Evolutionary conservation across 2,113 vertebrate species (phyloP).

Genomic region (Bos javanicus): DNA sequence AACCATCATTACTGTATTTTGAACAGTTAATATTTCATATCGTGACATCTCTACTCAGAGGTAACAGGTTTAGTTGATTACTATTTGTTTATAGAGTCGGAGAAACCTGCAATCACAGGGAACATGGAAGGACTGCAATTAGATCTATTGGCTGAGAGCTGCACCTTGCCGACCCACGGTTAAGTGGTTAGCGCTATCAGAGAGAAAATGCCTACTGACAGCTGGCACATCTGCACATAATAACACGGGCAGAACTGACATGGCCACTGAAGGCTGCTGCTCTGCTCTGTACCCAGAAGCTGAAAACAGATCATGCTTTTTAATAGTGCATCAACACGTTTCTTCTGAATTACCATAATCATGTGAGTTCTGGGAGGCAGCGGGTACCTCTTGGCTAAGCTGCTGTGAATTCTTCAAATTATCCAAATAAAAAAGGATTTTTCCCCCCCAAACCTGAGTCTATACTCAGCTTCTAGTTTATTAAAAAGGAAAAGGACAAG

Average conservation of each 20-base stretch:
- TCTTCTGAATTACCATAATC: conserved; percentile 65
- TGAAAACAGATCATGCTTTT: conserved; percentile 84
- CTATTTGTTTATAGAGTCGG: conserved; percentile 90
- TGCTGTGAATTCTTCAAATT: conserved; percentile 50
- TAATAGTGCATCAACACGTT: conserved; percentile 80
- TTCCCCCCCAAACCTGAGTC: background rate
- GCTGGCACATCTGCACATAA: conserved; percentile 88
- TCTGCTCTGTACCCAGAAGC: conserved; percentile 82
- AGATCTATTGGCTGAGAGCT: conserved; percentile 92
- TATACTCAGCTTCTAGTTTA: background rate
- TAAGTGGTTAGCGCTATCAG: conserved; percentile 91
- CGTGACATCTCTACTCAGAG: conserved; percentile 85
- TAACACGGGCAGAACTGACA: conserved; percentile 83
- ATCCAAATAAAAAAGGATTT: conserved; percentile 23
- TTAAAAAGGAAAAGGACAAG: background rate
- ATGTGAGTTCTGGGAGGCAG: conserved; percentile 29
- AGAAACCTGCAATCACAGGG: conserved; percentile 94
- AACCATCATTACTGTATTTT: conserved; percentile 86
- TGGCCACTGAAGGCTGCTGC: conserved; percentile 82
- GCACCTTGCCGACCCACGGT: conserved; percentile 88
- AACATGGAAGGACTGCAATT: conserved; percentile 93
- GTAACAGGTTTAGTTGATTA: conserved; percentile 92
- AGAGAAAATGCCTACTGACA: conserved; percentile 86
- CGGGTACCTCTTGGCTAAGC: conserved; percentile 28
- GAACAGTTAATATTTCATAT: conserved; percentile 89